Evolutionary conservation across 1,140 invertebrate species (phyloP).

Genomic region (Hycleus phaleratus): DNA sequence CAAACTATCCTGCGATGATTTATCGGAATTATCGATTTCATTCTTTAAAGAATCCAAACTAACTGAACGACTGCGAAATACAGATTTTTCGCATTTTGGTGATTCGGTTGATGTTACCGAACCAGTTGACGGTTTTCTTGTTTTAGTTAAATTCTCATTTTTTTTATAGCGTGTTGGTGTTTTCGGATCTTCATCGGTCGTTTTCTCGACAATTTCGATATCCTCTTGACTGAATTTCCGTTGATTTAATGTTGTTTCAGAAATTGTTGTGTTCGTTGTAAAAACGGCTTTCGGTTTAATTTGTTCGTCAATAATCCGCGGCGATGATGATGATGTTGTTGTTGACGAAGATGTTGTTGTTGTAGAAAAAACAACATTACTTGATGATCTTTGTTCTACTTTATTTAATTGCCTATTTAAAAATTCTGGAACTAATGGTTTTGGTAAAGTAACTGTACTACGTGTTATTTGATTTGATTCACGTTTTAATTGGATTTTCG

Average conservation of each 20-base stretch:
- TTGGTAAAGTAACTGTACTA: constrained; percentile 25
- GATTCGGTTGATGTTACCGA: constrained; percentile 14
- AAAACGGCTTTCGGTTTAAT: constrained; percentile 12
- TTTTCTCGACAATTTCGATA: constrained; percentile 44
- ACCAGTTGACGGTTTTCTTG: constrained; percentile 27
- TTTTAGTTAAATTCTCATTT: constrained; percentile 13
- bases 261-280: neutral
- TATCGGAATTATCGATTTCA: constrained; percentile 20
- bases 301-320: constrained; percentile 22
- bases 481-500: constrained; percentile 35
- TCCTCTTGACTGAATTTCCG: constrained; percentile 46
- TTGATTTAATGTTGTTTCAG: neutral
- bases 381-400: constrained; percentile 51
- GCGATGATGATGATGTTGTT: constrained; percentile 24
- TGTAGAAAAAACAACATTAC: constrained; percentile 54
- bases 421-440: constrained; percentile 53
- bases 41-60: constrained; percentile 35
- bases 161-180: constrained; percentile 10
- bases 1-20: constrained; percentile 26
- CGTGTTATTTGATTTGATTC: constrained; percentile 24
- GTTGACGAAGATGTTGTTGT: no score
- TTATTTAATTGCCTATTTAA: constrained; percentile 61
- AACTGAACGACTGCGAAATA: constrained; percentile 29
- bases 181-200: constrained; percentile 33
- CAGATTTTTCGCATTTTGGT: constrained; percentile 12